Evolutionary conservation across 2,113 vertebrate genomes (phyloP), one percentile per base, ranked within the genome.

Genomic region (Felis catus): DNA sequence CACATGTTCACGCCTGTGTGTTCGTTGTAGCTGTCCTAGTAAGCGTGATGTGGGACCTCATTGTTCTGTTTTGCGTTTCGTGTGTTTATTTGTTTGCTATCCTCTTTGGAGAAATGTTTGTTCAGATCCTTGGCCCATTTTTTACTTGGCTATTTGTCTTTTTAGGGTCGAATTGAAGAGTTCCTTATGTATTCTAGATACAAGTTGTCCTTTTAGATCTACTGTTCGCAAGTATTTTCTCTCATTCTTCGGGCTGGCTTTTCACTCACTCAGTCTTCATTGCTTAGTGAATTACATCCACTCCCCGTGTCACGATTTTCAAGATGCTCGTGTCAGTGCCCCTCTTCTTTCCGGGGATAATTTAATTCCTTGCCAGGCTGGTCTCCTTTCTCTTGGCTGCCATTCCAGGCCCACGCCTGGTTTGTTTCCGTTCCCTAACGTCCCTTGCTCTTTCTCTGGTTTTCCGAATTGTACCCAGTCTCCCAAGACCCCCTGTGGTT

Each of bases 131-230:
- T 89, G 71, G 19, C 15, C 21, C 12, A 6, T 63, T 65, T 96
- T 68, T 45, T 53, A 53, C 11, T 41, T n/a, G 21, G 25, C 16
- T 76, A 27, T 80, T 71, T n/a, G 27, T 48, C 65, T 51, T 76
- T 87, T 82, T 76, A 48, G 51, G 87, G 31, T 53, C 80, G 55
- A 41, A 39, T 70, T 39, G 70, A 68, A 87, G 58, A 71, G 70
- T 78, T 70, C 48, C 27, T 63, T 91, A 53, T 74, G 18, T 66
- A 66, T 81, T 51, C 88, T 91, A 66, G 31, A 58, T 81, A 74
- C 25, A 94, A 31, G 45, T 27, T 90, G 41, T 55, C 19, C 36
- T 74, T 74, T 5, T 13, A 86, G 63, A 27, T 80, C 45, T 0
- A 23, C 15, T 25, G 51, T 91, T 68, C 29, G 55, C 82, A 80